A percentile compares a stretch with the other conserved stretches of the same genome.
These are phyloP conservation scores for Ochropleura leucogaster DNA, from an alignment of 2,888 invertebrate genomes.

Conservation along the genomic window DNA sequence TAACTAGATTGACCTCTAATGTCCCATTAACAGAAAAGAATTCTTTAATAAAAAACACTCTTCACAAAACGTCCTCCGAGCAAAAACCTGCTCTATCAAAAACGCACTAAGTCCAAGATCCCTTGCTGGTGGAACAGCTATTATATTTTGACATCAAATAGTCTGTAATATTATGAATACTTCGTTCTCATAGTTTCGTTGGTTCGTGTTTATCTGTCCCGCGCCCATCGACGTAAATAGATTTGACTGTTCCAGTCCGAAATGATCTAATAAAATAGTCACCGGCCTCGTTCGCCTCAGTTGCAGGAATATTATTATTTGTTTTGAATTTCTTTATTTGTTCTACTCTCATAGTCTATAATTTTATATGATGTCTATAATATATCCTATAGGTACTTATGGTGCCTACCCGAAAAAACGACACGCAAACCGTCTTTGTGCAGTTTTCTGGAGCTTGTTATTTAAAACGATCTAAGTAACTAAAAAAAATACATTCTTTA, in stretches of 20 bases:
- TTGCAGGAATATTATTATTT: conserved; percentile 19
- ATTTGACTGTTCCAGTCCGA: conserved; percentile 42
- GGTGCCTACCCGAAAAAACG: no score
- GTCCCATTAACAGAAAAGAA: conserved; percentile 48
- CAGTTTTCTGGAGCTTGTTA: no score
- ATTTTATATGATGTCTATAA: background rate
- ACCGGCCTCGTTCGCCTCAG: conserved; percentile 21
- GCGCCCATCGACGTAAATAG: conserved; percentile 58
- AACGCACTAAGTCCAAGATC: conserved; percentile 5
- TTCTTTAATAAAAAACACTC: conserved; percentile 56
- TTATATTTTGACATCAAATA: conserved; percentile 60
- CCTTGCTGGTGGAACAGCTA: background rate
- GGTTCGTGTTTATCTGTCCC: conserved; percentile 64
- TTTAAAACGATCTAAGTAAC: no score
- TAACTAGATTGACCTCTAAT: conserved; percentile 46
- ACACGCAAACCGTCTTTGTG: no score
- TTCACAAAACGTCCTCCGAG: background rate
- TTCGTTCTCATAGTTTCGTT: conserved; percentile 59
- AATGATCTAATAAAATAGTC: conserved; percentile 39
- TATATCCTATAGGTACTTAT: background rate
- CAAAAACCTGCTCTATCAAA: conserved; percentile 23
- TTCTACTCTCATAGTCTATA: background rate
- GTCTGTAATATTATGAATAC: conserved; percentile 65
- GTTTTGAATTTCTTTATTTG: background rate
- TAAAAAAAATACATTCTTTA: no score